Conservation (phyloP, 2,113 vertebrate species). For the Siniperca knerii region DNA sequence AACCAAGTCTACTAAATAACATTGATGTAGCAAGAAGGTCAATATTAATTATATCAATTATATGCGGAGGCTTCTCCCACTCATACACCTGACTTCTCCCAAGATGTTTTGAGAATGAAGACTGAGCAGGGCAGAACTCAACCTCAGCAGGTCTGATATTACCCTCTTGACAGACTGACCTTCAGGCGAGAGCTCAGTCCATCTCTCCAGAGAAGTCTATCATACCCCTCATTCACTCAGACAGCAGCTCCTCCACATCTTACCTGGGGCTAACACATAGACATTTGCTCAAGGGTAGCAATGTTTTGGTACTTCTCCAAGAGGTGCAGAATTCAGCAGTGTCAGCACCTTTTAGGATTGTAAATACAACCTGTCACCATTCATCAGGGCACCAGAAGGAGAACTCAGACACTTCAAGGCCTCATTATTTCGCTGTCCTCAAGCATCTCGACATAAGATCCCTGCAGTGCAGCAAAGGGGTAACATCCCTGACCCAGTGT, state of each 20-base stretch:
- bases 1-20: constrained; percentile 14
- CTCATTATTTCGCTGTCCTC: constrained; percentile 59
- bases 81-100: not conserved
- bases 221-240: constrained; percentile 34
- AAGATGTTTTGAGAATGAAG: constrained; percentile 29
- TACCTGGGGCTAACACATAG: constrained; percentile 5
- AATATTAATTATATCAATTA: constrained; percentile 26
- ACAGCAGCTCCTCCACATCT: constrained; percentile 35
- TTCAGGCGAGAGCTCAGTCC: constrained; percentile 44
- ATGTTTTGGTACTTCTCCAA: constrained; percentile 57
- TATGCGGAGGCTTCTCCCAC: constrained; percentile 7
- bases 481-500: constrained; percentile 27
- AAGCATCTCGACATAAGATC: constrained; percentile 44
- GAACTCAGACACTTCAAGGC: constrained; percentile 65
- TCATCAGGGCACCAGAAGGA: constrained; percentile 63
- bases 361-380: constrained; percentile 79
- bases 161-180: constrained; percentile 59
- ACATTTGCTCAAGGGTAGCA: constrained; percentile 56
- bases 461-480: constrained; percentile 49
- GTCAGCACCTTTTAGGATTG: constrained; percentile 75
- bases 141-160: constrained; percentile 42
- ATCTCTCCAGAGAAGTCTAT: constrained; percentile 55
- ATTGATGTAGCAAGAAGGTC: constrained; percentile 20
- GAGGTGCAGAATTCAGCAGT: constrained; percentile 53
- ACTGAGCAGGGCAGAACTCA: constrained; percentile 20